Base-by-base conservation (phyloP, 2,797 vertebrate genomes). In the Dicrostonyx torquatus region DNA sequence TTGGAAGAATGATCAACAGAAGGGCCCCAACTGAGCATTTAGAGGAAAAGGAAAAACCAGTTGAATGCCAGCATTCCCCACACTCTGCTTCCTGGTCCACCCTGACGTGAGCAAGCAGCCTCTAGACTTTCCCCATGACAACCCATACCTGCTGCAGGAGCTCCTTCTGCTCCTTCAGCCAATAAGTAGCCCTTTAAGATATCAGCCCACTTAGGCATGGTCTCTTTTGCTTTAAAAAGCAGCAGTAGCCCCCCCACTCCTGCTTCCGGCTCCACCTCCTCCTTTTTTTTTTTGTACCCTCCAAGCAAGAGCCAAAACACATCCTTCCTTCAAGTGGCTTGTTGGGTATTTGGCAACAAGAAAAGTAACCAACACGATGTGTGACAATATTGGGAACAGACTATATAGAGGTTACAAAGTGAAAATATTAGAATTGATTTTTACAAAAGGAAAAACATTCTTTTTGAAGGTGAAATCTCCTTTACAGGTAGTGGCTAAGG, bases 391-490 rank as follows among this genome's bases (percentile, higher is more conserved):
- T 48, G 76, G 89, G 22, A 43, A 5, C n/a, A 73, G 13, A 40
- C 9, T 77, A 70, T 22, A 91, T 82, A 93, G 66, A 91, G 24
- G 14, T 53, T 93, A 43, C 10, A 89, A 24, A 91, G 87, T 24
- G 68, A 86, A 89, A 90, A 53, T n/a, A 22, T 24, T 48, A 13
- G 50, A 85, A 50, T 26, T 37, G 31, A 84, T n/a, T 85, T 66
- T 48, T 68, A 37, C 83, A 68, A 68, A n/a, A 68, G 31, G 9
- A 29, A 31, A 66, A 77, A 80, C 87, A 34, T 58, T 4, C 10
- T 31, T 83, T 58, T 95, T 94, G 37, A 66, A 95, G 80, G 40
- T 48, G 18, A 87, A 66, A 91, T 73, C 70, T 80, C n/a, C 31
- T 60, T 62, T 58, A 9, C 8, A 37, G 43, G 45, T 66, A 29